Evolutionary conservation across 2,113 vertebrate genomes (phyloP), one percentile per base, ranked within the genome.

Genomic region (Pachypanchax playfairii): DNA sequence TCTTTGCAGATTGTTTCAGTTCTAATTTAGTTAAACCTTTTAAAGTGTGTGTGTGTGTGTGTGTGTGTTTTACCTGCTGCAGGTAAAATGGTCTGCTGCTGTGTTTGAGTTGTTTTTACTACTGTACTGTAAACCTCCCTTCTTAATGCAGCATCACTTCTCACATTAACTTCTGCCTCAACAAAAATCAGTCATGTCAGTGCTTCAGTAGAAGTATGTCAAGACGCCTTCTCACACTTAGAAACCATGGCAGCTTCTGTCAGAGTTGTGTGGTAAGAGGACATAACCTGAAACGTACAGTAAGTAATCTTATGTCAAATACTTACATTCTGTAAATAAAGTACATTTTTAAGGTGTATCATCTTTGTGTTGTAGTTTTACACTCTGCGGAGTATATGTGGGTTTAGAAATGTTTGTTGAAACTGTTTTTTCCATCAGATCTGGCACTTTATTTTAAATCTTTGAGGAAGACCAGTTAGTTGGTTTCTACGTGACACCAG

Each of bases 191-290:
- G 5, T 29, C 25, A n/a, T 49, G 47, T 26, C 11, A 9, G 8
- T 13, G 18, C 29, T 51, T 18, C 28, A 18, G n/a, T n/a, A 10
- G 48, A 42, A 42, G 39, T 10, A 18, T 20, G n/a, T 41, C 39
- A n/a, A 18, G 39, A 18, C 7, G 38, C 24, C 17, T 49, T 49
- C 26, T 26, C 17, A 29, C 26, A 50, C 7, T n/a, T 11, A 18
- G 28, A 51, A 13, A 51, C 9, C 48, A 6, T n/a, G 46, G 25
- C 46, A 26, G 22, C 46, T 48, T 49, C 26, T 50, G n/a, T 49
- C 48, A 50, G 15, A 51, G 2, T 17, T 47, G 22, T 47, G 21
- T 42, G 44, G 44, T 25, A 44, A 44, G 39, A 42, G 43, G 39
- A 42, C 39, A 42, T 38, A 38, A 15, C 6, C 25, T 29, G 25